These are phyloP conservation scores for Lophotis ruficrista DNA, from an alignment of 2,113 vertebrate genomes.

Conservation along the genomic window DNA sequence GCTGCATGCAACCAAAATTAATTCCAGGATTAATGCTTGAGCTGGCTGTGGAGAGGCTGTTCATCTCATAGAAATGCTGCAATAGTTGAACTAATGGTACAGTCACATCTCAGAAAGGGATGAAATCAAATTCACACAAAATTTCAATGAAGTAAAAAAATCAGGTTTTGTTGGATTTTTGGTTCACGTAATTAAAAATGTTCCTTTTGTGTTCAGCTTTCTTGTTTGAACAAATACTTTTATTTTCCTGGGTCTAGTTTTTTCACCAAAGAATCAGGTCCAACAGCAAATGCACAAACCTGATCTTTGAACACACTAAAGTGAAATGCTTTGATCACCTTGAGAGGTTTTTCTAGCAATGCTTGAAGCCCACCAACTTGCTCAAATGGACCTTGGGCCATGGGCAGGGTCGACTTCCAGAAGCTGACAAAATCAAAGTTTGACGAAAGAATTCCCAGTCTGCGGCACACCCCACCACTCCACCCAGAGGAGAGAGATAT, in stretches of 20 bases:
- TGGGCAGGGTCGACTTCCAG: neutral
- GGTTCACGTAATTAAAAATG: neutral
- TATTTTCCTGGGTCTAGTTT: neutral
- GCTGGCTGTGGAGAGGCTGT: neutral
- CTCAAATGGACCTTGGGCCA: slow-evolving; percentile 12
- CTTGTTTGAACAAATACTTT: neutral
- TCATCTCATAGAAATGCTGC: neutral
- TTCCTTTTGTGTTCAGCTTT: neutral
- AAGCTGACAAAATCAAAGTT: slow-evolving; percentile 52
- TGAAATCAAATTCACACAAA: neutral
- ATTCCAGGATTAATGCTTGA: slow-evolving; percentile 43
- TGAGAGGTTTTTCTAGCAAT: neutral
- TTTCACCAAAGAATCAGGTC: neutral
- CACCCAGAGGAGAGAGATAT: slow-evolving; percentile 43
- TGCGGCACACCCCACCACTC: slow-evolving; percentile 12
- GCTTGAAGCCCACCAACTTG: neutral
- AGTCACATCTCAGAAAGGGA: neutral
- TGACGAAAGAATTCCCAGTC: slow-evolving; percentile 39
- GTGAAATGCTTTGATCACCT: neutral
- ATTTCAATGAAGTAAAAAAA: neutral
- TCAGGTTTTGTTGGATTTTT: fast-evolving
- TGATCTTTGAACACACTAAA: neutral
- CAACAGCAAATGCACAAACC: neutral
- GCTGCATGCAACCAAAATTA: slow-evolving; percentile 24
- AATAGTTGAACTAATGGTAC: neutral